These are phyloP conservation scores for Chromobotia macracanthus DNA, from an alignment of 2,797 vertebrate genomes.

Conservation along the genomic window DNA sequence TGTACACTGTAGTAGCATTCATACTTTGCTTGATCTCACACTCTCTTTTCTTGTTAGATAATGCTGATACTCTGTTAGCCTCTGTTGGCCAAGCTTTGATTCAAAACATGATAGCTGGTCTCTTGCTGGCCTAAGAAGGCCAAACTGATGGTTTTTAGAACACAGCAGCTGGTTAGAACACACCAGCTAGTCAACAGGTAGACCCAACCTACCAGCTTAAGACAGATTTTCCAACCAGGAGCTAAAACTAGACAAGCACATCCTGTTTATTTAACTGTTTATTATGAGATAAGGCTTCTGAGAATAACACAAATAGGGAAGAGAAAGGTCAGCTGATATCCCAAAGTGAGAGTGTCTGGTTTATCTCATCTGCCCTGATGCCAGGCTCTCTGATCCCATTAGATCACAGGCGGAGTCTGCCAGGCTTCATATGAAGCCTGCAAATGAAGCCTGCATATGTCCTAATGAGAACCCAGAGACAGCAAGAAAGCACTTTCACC, in stretches of 20 bases:
- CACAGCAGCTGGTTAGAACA: no score
- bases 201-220: no score
- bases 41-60: background rate
- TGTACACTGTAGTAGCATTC: conserved; percentile 8
- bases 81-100: background rate
- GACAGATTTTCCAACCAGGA: no score
- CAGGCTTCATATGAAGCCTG: conserved; percentile 34
- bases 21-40: background rate
- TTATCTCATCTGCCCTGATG: conserved; percentile 60
- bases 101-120: no score
- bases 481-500: conserved; percentile 63
- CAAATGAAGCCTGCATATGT: conserved; percentile 3
- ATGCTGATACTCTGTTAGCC: background rate
- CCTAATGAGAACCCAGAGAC: conserved; percentile 73
- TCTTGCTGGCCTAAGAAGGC: no score
- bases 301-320: conserved; percentile 28
- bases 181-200: no score
- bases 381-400: conserved; percentile 32
- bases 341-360: conserved; percentile 40
- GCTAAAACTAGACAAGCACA: no score
- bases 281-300: conserved; percentile 1
- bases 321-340: conserved; percentile 40
- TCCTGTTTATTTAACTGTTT: background rate
- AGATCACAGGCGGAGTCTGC: conserved; percentile 44
- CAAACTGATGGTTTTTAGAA: no score